Percentiles rank a stretch among this genome's conserved stretches.
Conservation (phyloP, 1,140 invertebrate species). For the Drosophila willistoni region DNA sequence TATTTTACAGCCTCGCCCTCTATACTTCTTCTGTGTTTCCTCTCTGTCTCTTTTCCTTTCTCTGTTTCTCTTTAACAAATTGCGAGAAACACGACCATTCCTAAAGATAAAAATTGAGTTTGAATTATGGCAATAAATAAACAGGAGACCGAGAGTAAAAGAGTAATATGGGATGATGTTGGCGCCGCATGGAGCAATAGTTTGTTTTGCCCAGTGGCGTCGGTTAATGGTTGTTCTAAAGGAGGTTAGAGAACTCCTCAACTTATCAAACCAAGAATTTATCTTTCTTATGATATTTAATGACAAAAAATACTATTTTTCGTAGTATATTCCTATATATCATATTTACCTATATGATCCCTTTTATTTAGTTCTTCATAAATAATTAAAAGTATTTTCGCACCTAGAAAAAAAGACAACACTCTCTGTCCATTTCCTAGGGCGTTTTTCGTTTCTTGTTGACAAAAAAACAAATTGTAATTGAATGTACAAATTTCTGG, state of each 20-base stretch:
- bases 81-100: conserved; percentile 47
- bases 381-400: too few species aligned
- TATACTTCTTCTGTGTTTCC: neutral
- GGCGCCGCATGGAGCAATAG: conserved; percentile 13
- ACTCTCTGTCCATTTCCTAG: too few species aligned
- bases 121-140: conserved; percentile 79
- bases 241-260: neutral
- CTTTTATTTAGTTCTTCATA: too few species aligned
- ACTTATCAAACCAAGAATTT: too few species aligned
- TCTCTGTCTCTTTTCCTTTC: neutral
- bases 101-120: conserved; percentile 77
- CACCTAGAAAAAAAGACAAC: too few species aligned
- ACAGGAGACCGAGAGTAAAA: conserved; percentile 31
- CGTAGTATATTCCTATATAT: too few species aligned
- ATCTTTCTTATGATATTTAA: too few species aligned
- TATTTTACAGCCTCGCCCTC: conserved; percentile 56
- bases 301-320: too few species aligned
- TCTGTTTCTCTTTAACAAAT: conserved; percentile 38
- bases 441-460: too few species aligned
- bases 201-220: conserved; percentile 28
- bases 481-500: too few species aligned
- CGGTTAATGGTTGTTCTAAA: neutral
- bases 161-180: conserved; percentile 13
- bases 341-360: too few species aligned
- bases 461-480: too few species aligned